Evolutionary conservation across 2,113 vertebrate species (phyloP).

Genomic region (Carassius carassius): DNA sequence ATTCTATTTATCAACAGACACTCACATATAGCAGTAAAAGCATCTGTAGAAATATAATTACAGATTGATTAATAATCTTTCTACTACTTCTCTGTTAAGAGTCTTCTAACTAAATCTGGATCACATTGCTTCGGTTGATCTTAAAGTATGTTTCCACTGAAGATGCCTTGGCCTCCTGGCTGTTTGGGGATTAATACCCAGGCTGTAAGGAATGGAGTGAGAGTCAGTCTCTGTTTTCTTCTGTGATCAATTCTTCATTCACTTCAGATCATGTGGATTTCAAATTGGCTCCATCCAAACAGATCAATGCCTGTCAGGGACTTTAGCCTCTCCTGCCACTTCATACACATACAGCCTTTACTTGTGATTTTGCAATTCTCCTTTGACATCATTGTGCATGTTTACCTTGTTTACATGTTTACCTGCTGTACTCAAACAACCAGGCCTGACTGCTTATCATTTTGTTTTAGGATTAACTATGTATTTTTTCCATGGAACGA

Average conservation of each 20-base stretch:
- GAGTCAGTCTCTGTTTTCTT: constrained; percentile 47
- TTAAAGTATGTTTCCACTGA: constrained; percentile 79
- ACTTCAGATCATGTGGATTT: not conserved
- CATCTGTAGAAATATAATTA: too few species aligned
- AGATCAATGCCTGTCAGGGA: not conserved
- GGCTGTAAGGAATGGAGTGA: constrained; percentile 86
- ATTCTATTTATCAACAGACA: too few species aligned
- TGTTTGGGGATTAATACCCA: constrained; percentile 77
- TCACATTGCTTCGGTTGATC: not conserved
- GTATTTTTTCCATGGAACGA: constrained; percentile 80
- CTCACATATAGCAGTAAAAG: too few species aligned
- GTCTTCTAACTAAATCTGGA: not conserved
- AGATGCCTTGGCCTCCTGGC: constrained; percentile 82
- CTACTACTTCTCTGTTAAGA: not conserved
- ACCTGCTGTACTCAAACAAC: constrained; percentile 4
- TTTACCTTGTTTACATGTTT: constrained; percentile 72
- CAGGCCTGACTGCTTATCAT: constrained; percentile 76
- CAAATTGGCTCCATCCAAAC: not conserved
- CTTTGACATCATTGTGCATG: constrained; percentile 75
- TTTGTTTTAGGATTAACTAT: constrained; percentile 70
- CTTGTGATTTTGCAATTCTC: constrained; percentile 53
- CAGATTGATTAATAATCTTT: too few species aligned
- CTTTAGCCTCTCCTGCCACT: constrained; percentile 76
- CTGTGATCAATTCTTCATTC: not conserved
- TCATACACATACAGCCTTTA: constrained; percentile 73